Conservation (phyloP, 2,888 invertebrate genomes). For the Taenaris catops region DNA sequence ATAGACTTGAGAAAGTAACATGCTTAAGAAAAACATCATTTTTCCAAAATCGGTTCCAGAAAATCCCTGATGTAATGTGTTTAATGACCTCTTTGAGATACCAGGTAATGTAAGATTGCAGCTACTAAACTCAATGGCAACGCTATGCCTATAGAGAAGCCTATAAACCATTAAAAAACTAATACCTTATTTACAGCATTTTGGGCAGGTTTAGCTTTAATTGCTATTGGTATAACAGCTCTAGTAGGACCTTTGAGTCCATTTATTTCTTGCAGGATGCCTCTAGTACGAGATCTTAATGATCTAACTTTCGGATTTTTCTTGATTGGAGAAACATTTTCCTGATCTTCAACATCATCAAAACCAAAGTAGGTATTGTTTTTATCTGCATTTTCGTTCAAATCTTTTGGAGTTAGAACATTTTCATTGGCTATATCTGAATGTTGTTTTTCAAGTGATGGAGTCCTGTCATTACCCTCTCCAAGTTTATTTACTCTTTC, state of each 20-base stretch:
- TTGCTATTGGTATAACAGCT: constrained; percentile 40
- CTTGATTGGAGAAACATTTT: constrained; percentile 60
- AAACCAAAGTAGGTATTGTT: constrained; percentile 63
- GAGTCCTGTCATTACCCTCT: no score
- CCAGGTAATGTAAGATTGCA: no score
- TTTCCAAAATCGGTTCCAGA: no score
- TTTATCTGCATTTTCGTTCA: constrained; percentile 26
- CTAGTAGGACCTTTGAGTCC: constrained; percentile 41
- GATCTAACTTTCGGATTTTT: constrained; percentile 33
- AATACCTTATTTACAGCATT: constrained; percentile 45
- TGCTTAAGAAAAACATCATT: no score
- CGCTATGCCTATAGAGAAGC: no score
- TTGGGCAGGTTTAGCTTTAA: constrained; percentile 38
- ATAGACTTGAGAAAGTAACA: no score
- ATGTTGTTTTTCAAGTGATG: no score
- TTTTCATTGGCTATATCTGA: no score
- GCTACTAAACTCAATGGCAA: no score
- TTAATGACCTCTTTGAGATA: no score
- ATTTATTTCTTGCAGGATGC: constrained; percentile 54
- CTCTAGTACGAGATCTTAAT: constrained; percentile 40
- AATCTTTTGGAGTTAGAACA: constrained; percentile 30
- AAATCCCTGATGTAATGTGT: no score
- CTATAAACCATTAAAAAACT: no score
- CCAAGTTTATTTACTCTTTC: constrained; percentile 6
- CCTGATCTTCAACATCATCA: constrained; percentile 62